Percentiles rank a stretch among this genome's conserved stretches.
Conservation (phyloP, 2,113 vertebrate genomes). For the Catharus bicknelli region DNA sequence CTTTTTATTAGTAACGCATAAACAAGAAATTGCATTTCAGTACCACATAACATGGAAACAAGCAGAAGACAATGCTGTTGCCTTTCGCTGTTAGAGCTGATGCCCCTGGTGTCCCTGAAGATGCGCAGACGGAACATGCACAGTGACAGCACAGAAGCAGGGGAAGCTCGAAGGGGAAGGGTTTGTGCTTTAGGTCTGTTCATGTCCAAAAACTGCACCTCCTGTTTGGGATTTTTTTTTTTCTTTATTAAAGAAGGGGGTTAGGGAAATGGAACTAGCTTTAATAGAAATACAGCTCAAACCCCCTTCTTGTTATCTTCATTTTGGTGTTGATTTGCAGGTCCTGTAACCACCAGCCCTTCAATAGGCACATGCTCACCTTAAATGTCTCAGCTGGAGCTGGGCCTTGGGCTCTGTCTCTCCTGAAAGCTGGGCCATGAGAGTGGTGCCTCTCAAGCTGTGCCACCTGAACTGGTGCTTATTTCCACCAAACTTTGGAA, state of each 20-base stretch:
- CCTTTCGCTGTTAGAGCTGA: neutral
- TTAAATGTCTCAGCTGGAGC: neutral
- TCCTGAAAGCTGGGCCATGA: neutral
- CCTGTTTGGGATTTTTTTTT: neutral
- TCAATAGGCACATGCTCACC: rapidly evolving
- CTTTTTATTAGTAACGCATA: constrained; percentile 44
- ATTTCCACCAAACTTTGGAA: neutral
- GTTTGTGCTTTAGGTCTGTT: neutral
- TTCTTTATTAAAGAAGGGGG: neutral
- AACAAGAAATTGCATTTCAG: constrained; percentile 26
- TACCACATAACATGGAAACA: neutral
- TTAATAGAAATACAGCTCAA: neutral
- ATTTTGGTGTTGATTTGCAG: neutral
- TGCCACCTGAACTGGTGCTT: neutral
- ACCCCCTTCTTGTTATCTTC: neutral
- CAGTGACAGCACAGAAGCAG: neutral
- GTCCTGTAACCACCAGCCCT: neutral
- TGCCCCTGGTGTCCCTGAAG: neutral
- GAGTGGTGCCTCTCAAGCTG: neutral
- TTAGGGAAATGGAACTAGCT: neutral
- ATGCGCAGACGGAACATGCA: rapidly evolving
- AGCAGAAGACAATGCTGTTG: constrained; percentile 21
- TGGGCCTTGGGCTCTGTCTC: neutral
- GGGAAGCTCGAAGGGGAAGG: neutral
- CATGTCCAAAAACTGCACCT: neutral